Base-by-base conservation (phyloP, 35 echinoderm and acorn worm genomes). In the Heliocidaris erythrogramma region DNA sequence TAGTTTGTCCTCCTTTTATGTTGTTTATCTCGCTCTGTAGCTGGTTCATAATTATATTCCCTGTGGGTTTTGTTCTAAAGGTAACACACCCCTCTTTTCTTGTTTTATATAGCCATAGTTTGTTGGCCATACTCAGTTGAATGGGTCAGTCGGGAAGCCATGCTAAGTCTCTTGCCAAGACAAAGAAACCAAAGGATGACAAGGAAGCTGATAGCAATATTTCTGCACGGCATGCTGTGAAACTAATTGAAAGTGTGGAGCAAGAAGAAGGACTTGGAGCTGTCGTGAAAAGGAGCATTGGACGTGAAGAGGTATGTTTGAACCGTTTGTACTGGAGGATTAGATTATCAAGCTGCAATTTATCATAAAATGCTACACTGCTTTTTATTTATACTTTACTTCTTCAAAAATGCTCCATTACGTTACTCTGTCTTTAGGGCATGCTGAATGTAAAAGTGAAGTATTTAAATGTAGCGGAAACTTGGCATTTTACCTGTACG, bases 71-170 rank as follows among this genome's bases (percentile, higher is more conserved):
- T 78, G 65, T 78, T 42, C 35, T 42, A 27, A n/a, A 5, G 4
- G 18, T 27, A 14, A 78, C 27, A 27, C 4, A 27, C 27, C 65
- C 4, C 27, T 1, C 14, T 13, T 27, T 71, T 18, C 24, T 71
- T 27, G 16, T 78, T 4, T 21, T 78, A 27, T 78, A 78, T 24
- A 78, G 65, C 65, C 65, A 78, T 21, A n/a, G 6, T n/a, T 7
- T 1, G 65, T 78, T 78, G 65, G 65, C 27, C 65, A 78, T 21
- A 78, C 65, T 27, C 65, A 5, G 27, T 32, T 89, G 87, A 27
- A 89, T 89, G 87, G 87, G 87, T 89, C 87, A 89, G 32, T n/a
- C 87, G 87, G 87, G 87, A 89, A 89, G 87, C 87, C 87, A 13
- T 24, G 31, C 47, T 30, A 48, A 48, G 87, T 47, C 87, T 32